Evolutionary conservation across 1,140 invertebrate species (phyloP).

Genomic region (Elymnias hypermnestra): DNA sequence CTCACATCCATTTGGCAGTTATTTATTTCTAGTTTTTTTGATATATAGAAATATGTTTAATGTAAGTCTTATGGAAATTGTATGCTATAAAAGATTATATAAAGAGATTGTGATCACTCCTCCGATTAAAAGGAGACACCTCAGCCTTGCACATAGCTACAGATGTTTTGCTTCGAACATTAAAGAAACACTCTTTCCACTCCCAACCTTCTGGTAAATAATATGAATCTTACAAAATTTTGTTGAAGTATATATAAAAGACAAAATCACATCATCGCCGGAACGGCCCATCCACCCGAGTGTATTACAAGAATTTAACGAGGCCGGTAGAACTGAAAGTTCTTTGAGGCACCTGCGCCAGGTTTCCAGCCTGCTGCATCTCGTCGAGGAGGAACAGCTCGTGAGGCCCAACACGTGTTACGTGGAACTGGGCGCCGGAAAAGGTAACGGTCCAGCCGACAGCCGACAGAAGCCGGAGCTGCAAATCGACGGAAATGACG

Average conservation of each 20-base stretch:
- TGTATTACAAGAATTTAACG: slow-evolving; percentile 77
- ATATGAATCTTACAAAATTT: slow-evolving; percentile 13
- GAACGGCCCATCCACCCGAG: slow-evolving; percentile 68
- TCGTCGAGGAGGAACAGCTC: slow-evolving; percentile 78
- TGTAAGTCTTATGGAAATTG: too few species aligned
- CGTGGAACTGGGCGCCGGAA: slow-evolving; percentile 93
- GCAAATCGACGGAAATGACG: too few species aligned
- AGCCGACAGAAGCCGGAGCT: not conserved
- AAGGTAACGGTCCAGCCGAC: slow-evolving; percentile 74
- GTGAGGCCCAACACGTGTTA: slow-evolving; percentile 80
- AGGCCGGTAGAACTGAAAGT: slow-evolving; percentile 78
- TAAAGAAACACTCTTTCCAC: too few species aligned
- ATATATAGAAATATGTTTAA: too few species aligned
- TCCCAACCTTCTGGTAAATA: too few species aligned
- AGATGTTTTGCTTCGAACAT: too few species aligned
- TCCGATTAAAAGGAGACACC: too few species aligned
- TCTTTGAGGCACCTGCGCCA: slow-evolving; percentile 84
- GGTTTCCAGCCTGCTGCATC: slow-evolving; percentile 80
- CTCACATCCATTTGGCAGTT: too few species aligned
- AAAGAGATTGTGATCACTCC: too few species aligned
- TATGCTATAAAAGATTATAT: too few species aligned
- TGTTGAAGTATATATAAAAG: slow-evolving; percentile 43
- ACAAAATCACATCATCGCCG: slow-evolving; percentile 32
- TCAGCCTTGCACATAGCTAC: too few species aligned
- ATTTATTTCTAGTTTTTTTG: too few species aligned